These are phyloP conservation scores for Collichthys lucidus DNA, from an alignment of 2,113 vertebrate genomes.

Conservation along the genomic window DNA sequence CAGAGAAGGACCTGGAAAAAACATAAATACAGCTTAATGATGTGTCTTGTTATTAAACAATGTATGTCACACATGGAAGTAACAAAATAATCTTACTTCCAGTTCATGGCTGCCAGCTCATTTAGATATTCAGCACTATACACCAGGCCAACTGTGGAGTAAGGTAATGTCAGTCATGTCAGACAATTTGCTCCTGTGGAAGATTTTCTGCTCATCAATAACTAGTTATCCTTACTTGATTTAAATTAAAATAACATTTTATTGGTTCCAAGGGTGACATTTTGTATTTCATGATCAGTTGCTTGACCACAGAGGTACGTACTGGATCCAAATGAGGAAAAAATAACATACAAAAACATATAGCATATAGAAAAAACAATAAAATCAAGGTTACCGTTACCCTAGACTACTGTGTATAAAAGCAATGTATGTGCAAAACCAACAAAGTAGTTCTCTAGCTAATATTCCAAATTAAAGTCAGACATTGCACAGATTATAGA, in stretches of 20 bases:
- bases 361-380: no score
- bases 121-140: conserved; percentile 94
- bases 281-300: no score
- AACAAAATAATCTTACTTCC: conserved; percentile 85
- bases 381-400: no score
- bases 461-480: neutral
- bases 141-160: conserved; percentile 87
- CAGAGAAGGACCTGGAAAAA: conserved; percentile 88
- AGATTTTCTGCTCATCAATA: neutral
- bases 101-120: conserved; percentile 94
- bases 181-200: neutral
- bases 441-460: neutral
- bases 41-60: neutral
- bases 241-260: no score
- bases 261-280: no score
- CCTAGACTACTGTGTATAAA: neutral
- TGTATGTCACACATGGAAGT: neutral
- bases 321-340: no score
- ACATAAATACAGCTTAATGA: conserved; percentile 20
- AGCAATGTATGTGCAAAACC: neutral
- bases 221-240: neutral
- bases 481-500: neutral
- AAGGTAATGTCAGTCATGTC: neutral
- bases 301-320: no score
- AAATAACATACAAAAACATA: no score